These are phyloP conservation scores for Gibbula magus DNA, from an alignment of 2,888 invertebrate species.

Conservation along the genomic window DNA sequence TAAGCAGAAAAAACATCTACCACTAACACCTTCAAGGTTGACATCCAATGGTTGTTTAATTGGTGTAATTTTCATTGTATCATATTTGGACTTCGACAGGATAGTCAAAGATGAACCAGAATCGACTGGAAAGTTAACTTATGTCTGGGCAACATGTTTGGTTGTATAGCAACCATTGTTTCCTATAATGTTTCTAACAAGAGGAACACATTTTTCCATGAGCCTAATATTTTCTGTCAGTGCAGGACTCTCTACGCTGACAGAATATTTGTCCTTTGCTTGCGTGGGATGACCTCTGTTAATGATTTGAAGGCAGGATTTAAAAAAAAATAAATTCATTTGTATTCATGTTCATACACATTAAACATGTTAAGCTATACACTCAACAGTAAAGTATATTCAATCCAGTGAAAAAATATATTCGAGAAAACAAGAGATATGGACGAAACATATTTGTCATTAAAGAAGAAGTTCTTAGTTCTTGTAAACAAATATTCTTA, in stretches of 20 bases:
- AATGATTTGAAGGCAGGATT: background rate
- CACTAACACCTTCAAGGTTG: too few relatives aligned
- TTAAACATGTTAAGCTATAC: too few relatives aligned
- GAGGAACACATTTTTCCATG: background rate
- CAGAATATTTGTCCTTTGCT: background rate
- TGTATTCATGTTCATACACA: too few relatives aligned
- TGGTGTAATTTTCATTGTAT: background rate
- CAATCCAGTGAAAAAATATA: too few relatives aligned
- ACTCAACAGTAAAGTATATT: too few relatives aligned
- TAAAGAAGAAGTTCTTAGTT: too few relatives aligned
- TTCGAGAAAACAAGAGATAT: too few relatives aligned
- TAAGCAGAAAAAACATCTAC: background rate
- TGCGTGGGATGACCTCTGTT: background rate
- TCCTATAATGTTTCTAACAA: background rate
- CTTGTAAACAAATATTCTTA: too few relatives aligned
- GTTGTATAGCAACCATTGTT: constrained; percentile 8
- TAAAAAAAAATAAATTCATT: too few relatives aligned
- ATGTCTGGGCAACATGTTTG: background rate
- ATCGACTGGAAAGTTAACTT: constrained; percentile 29
- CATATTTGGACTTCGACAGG: constrained; percentile 12
- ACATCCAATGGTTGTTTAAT: too few relatives aligned
- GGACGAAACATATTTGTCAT: too few relatives aligned
- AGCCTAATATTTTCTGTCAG: background rate
- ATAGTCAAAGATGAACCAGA: constrained; percentile 32
- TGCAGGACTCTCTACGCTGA: background rate